phyloP scores from a whole-genome alignment of 2,888 invertebrate genomes.

The Stenichneumon culpator region DNA sequence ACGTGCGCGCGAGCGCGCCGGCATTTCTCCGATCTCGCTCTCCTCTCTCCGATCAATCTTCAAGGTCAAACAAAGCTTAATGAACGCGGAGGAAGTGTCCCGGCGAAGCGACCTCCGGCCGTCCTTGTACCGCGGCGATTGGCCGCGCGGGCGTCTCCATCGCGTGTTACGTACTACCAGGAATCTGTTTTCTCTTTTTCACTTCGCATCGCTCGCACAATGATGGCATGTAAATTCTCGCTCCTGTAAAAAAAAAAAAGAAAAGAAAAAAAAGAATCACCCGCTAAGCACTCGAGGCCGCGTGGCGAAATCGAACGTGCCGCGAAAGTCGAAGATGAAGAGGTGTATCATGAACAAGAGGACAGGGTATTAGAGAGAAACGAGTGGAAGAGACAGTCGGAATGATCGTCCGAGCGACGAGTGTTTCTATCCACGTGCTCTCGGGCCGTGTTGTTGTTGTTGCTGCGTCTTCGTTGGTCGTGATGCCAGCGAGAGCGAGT shows the following conservation, averaged over 20 bases:
- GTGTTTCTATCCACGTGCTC: slow-evolving; percentile 77
- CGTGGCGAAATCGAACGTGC: slow-evolving; percentile 1
- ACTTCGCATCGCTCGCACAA: background rate
- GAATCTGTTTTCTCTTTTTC: slow-evolving; percentile 33
- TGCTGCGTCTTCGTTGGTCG: slow-evolving; percentile 77
- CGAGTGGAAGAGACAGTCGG: slow-evolving; percentile 14
- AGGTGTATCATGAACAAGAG: background rate
- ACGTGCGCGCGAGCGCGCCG: slow-evolving; percentile 11
- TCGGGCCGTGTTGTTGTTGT: slow-evolving; percentile 78
- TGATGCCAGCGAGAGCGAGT: slow-evolving; percentile 43
- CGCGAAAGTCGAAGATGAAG: background rate
- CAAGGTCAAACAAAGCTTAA: slow-evolving; percentile 69
- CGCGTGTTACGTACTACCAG: background rate
- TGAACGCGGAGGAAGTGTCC: slow-evolving; percentile 65
- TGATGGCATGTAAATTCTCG: background rate
- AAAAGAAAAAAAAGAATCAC: too few relatives aligned
- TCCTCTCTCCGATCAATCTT: slow-evolving; percentile 47
- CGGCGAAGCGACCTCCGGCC: slow-evolving; percentile 58
- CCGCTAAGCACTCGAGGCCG: too few relatives aligned
- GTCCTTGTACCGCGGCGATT: slow-evolving; percentile 58
- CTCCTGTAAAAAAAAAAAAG: background rate
- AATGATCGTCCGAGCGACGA: slow-evolving; percentile 7
- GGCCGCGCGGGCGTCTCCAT: background rate
- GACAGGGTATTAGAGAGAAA: background rate
- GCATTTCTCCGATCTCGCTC: slow-evolving; percentile 19